phyloP scores from a whole-genome alignment of 2,797 vertebrate species.

The Lates japonicus region DNA sequence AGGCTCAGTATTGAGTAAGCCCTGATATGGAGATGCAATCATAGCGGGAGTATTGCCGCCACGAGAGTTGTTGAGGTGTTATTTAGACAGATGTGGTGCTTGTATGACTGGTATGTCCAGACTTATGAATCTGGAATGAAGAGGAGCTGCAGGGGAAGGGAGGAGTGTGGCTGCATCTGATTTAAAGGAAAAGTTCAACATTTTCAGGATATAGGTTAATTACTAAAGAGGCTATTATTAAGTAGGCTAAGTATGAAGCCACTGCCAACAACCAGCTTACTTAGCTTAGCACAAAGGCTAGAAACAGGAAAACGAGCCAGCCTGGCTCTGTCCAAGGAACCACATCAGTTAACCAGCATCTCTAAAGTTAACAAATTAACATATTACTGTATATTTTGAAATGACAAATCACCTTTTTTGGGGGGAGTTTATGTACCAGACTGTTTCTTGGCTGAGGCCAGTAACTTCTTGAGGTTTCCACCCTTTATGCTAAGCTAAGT shows the following conservation, averaged over 20 bases:
- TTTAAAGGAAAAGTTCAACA: conserved; percentile 28
- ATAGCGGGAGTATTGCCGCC: conserved; percentile 17
- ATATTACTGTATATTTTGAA: background rate
- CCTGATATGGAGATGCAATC: conserved; percentile 40
- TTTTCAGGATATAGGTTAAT: background rate
- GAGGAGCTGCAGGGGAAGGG: conserved; percentile 12
- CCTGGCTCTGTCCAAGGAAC: background rate
- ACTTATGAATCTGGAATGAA: conserved; percentile 39
- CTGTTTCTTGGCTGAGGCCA: background rate
- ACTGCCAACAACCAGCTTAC: background rate
- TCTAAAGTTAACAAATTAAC: background rate
- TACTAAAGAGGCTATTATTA: background rate
- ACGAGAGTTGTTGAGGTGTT: conserved; percentile 49
- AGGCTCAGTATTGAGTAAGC: conserved; percentile 36
- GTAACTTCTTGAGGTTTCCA: background rate
- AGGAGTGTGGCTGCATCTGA: conserved; percentile 19
- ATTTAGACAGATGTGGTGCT: conserved; percentile 64
- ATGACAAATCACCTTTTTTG: background rate
- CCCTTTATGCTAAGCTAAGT: background rate
- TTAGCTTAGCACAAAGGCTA: background rate
- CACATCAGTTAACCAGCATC: background rate
- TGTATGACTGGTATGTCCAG: conserved; percentile 34
- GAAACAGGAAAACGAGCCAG: background rate
- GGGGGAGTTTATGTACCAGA: background rate
- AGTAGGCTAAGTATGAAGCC: background rate